Evolutionary conservation across 1,140 invertebrate genomes (phyloP).

Genomic region (Meloidogyne hapla): DNA sequence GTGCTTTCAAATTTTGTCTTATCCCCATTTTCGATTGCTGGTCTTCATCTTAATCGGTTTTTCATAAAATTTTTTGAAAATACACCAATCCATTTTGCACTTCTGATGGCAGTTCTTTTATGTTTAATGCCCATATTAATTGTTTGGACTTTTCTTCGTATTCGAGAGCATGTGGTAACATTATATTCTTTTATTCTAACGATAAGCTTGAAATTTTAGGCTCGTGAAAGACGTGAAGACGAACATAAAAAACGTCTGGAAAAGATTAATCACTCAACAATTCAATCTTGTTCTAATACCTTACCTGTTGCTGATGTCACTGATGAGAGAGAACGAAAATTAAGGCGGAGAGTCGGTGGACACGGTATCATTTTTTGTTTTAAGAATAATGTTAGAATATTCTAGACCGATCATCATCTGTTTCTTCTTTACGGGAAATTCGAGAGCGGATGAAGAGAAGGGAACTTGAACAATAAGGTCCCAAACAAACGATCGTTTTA

Average conservation of each 20-base stretch:
- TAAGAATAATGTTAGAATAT: neutral
- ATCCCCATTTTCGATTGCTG: conserved; percentile 38
- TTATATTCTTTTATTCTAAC: too few relatives aligned
- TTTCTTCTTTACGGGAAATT: neutral
- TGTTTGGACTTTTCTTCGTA: neutral
- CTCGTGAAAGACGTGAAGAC: neutral
- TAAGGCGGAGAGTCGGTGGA: neutral
- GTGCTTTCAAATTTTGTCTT: conserved; percentile 46
- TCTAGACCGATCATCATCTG: neutral
- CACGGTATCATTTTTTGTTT: neutral
- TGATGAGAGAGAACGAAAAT: neutral
- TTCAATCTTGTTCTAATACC: neutral
- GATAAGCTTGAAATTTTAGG: neutral
- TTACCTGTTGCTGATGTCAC: neutral
- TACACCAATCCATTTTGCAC: conserved; percentile 42
- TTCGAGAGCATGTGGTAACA: neutral
- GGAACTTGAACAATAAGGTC: neutral
- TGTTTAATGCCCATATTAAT: conserved; percentile 36
- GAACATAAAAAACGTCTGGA: neutral
- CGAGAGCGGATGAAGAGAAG: neutral
- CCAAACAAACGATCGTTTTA: neutral
- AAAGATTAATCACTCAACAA: neutral
- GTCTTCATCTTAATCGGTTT: conserved; percentile 44
- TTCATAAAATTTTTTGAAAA: conserved; percentile 51
- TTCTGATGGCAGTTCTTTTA: conserved; percentile 43